Evolutionary conservation across 2,888 invertebrate genomes (phyloP), one percentile per base, ranked within the genome.

Genomic region (Rhodophaea formosa): DNA sequence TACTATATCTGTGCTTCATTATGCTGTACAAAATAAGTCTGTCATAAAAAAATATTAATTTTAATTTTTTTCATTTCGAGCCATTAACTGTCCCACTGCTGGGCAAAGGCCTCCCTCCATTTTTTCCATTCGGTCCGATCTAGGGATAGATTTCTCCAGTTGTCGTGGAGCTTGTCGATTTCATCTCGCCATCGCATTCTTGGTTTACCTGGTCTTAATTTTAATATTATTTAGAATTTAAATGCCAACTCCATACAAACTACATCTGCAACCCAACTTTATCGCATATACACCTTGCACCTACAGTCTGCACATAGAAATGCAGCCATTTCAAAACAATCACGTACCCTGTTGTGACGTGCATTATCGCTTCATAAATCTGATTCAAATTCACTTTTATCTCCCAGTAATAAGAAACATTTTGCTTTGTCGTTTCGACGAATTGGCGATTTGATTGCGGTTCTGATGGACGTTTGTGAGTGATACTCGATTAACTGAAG

Each of bases 271-370:
- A 39, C 7, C 10, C 7, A 55, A 12, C 45, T 16, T 45, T 8
- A 55, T 32, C 8, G 23, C 44, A 44, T 53, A 53, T 30, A 23
- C 32, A 53, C 53, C 14, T 29, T 8, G 8, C 44, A 44, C 49
- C 57, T 67, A 69, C 62, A 59, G 61, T 62, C 64, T 72, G 69
- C 68, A 71, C 67, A 66, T 63, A 59, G 63, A 70, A 77, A 75
- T 82, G 74, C 78, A 76, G 70, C 73, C 87, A 88, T 82, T 88
- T 80, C 71, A 68, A 74, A 79, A 75, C 84, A 74, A 82, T 77
- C 77, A 78, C 77, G 77, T 79, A 74, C 61, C 64, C 64, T 62
- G 74, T 74, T 70, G 78, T 82, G 86, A 87, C 86, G 87, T 85
- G 81, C 69, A 72, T 65, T 68, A 68, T 69, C 65, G 68, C 35